Percentiles rank a stretch among this genome's conserved stretches.
Conservation (phyloP, 1,140 invertebrate genomes). For the Lepidurus arcticus region DNA sequence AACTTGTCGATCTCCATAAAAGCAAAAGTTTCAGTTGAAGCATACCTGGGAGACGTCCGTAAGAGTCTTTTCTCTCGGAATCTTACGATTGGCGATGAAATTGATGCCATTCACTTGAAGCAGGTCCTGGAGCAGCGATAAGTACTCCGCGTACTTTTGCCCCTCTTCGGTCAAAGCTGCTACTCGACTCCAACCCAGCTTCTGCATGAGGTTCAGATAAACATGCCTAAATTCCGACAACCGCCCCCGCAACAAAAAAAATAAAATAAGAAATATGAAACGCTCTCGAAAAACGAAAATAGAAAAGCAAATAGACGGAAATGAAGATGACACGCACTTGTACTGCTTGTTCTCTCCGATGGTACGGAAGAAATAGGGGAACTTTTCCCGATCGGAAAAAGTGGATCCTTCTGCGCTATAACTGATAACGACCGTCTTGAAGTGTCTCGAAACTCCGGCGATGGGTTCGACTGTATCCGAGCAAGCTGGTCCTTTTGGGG, state of each 20-base stretch:
- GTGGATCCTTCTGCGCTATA: constrained; percentile 72
- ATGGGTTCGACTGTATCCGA: constrained; percentile 77
- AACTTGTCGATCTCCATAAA: neutral
- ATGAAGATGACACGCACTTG: constrained; percentile 46
- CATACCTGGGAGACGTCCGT: constrained; percentile 49
- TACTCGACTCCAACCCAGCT: constrained; percentile 62
- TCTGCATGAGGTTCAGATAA: constrained; percentile 59
- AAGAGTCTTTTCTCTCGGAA: constrained; percentile 50
- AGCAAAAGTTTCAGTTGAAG: neutral
- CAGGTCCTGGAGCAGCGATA: constrained; percentile 61
- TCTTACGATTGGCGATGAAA: constrained; percentile 65
- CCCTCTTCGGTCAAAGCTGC: constrained; percentile 71
- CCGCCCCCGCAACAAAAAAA: too few relatives aligned
- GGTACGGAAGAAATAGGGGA: constrained; percentile 77
- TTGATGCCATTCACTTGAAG: constrained; percentile 57
- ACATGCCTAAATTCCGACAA: constrained; percentile 49
- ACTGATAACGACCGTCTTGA: constrained; percentile 67
- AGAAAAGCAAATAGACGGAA: too few relatives aligned
- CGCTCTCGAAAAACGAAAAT: too few relatives aligned
- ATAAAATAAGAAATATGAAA: too few relatives aligned
- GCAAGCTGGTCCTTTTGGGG: constrained; percentile 64
- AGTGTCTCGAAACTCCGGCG: constrained; percentile 71
- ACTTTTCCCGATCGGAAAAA: constrained; percentile 61
- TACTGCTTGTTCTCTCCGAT: constrained; percentile 74
- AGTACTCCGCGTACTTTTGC: constrained; percentile 73